Evolutionary conservation across 2,113 vertebrate species (phyloP).

Genomic region (Phocoena phocoena): DNA sequence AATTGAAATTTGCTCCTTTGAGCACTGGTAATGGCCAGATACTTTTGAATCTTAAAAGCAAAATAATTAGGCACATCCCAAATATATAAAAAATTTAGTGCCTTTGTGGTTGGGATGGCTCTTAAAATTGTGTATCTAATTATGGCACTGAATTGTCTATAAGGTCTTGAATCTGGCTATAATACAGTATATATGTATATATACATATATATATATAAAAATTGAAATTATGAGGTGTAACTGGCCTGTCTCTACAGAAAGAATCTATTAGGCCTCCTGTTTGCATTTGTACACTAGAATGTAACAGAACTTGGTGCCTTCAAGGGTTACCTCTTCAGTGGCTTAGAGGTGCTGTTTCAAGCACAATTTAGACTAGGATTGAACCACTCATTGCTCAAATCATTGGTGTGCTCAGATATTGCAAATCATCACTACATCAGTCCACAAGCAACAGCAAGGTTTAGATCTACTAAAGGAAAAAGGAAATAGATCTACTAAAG

Average conservation of each 20-base stretch:
- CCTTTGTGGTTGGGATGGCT: conserved; percentile 51
- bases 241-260: neutral
- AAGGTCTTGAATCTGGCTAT: conserved; percentile 41
- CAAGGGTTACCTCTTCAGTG: conserved; percentile 33
- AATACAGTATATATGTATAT: neutral
- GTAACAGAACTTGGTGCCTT: conserved; percentile 40
- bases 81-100: conserved; percentile 54
- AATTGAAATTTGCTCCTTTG: conserved; percentile 13
- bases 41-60: conserved; percentile 40
- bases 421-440: neutral
- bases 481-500: conserved; percentile 19
- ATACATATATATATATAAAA: neutral
- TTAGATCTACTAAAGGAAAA: conserved; percentile 28
- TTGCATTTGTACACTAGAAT: conserved; percentile 14
- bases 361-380: conserved; percentile 16
- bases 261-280: neutral
- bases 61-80: conserved; percentile 2
- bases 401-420: neutral
- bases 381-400: conserved; percentile 17
- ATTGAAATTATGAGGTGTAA: conserved; percentile 2
- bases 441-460: neutral
- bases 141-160: conserved; percentile 18
- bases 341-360: conserved; percentile 48
- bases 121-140: conserved; percentile 41
- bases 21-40: neutral